phyloP scores from a whole-genome alignment of 2,113 vertebrate species.

The Phrynocephalus versicolor region DNA sequence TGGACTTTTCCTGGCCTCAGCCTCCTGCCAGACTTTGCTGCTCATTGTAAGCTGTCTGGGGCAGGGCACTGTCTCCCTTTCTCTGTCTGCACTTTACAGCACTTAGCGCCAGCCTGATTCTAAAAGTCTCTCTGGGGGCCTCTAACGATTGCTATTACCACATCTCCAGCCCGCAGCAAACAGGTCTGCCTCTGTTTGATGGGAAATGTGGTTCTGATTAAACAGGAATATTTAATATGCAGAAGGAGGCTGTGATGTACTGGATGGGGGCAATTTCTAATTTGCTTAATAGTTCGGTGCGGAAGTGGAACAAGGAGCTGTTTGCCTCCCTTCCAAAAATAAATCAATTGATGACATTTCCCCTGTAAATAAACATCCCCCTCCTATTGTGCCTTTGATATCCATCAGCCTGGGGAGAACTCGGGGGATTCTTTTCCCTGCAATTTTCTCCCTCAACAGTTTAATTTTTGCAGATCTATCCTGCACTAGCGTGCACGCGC shows the following conservation, averaged over 20 bases:
- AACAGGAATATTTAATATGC: no score
- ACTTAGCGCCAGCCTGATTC: neutral
- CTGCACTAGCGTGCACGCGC: no score
- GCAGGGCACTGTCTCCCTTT: slow-evolving; percentile 1
- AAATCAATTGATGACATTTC: neutral
- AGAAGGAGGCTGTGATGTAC: neutral
- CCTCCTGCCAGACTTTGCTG: neutral
- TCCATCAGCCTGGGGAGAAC: neutral
- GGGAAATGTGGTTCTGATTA: neutral
- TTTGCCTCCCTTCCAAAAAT: neutral
- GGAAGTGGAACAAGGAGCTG: neutral
- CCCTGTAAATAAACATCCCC: slow-evolving; percentile 11
- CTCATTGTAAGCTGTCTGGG: neutral
- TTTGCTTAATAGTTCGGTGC: neutral
- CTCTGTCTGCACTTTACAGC: neutral
- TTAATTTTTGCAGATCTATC: neutral
- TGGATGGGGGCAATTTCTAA: neutral
- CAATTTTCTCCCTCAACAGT: neutral
- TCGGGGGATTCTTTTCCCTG: neutral
- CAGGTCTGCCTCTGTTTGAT: neutral
- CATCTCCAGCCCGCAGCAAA: neutral
- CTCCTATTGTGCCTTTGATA: neutral
- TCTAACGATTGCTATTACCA: neutral
- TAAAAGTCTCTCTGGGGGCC: neutral
- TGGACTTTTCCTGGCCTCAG: neutral